These are phyloP conservation scores for Phylloscopus trochilus DNA, from an alignment of 2,113 vertebrate species.

Conservation along the genomic window DNA sequence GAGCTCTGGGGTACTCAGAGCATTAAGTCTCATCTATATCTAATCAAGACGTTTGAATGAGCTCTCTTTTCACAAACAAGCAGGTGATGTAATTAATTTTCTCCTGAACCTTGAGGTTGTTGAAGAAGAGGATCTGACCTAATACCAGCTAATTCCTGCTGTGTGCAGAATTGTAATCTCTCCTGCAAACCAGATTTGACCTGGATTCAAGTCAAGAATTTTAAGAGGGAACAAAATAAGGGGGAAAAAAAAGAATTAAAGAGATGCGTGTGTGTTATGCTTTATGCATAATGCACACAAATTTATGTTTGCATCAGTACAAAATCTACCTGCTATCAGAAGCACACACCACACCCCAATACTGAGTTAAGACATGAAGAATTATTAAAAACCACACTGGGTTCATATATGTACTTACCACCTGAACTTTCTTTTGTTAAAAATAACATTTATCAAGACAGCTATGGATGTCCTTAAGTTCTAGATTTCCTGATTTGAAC, in stretches of 20 bases:
- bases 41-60: background rate
- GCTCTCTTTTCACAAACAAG: background rate
- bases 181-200: constrained; percentile 40
- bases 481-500: background rate
- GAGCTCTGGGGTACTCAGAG: background rate
- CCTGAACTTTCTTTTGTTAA: background rate
- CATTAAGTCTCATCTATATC: background rate
- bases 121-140: constrained; percentile 41
- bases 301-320: background rate
- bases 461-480: background rate
- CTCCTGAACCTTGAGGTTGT: background rate
- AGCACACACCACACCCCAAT: background rate
- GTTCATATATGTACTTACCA: background rate
- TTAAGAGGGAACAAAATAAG: background rate
- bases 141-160: constrained; percentile 57
- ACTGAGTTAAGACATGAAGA: background rate
- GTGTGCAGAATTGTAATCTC: constrained; percentile 38
- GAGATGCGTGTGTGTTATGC: background rate
- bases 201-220: constrained; percentile 56
- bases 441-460: background rate
- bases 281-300: background rate
- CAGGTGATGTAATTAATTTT: constrained; percentile 29
- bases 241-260: background rate
- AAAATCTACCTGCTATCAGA: background rate
- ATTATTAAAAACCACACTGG: background rate